Conservation (phyloP, 1,140 invertebrate species). For the Aphelinus certus region DNA sequence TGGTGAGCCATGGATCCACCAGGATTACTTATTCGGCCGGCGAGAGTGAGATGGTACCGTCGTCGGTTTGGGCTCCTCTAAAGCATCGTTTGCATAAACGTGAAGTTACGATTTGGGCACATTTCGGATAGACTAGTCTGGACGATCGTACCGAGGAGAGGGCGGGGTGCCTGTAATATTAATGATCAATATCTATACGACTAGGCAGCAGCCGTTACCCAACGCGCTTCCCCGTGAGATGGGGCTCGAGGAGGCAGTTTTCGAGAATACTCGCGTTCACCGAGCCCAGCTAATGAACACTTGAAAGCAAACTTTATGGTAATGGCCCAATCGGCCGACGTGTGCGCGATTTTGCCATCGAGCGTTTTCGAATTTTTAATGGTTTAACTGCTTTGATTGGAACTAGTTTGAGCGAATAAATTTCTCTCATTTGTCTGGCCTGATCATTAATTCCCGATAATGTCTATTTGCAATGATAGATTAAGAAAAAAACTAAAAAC, state of each 20-base stretch:
- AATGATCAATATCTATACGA: constrained; percentile 44
- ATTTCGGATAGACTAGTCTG: not conserved
- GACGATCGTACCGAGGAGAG: not conserved
- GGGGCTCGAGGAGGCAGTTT: no score
- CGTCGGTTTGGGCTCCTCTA: constrained; percentile 41
- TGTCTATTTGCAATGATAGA: no score
- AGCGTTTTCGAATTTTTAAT: no score
- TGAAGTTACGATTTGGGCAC: constrained; percentile 50
- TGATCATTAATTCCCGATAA: no score
- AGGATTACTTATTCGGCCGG: constrained; percentile 56
- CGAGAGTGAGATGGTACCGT: constrained; percentile 43
- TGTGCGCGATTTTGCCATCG: no score
- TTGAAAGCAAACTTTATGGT: not conserved
- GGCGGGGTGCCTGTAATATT: constrained; percentile 40
- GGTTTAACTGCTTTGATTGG: no score
- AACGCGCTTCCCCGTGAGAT: no score
- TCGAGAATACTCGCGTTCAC: no score
- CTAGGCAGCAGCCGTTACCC: constrained; percentile 9
- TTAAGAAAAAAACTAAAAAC: no score
- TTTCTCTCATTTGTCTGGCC: no score
- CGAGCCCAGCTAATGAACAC: not conserved
- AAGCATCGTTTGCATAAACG: constrained; percentile 62
- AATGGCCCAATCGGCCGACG: not conserved
- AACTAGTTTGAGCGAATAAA: no score
- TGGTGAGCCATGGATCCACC: constrained; percentile 34